Evolutionary conservation across 2,888 invertebrate genomes (phyloP).

Genomic region (Oasisia sp.): DNA sequence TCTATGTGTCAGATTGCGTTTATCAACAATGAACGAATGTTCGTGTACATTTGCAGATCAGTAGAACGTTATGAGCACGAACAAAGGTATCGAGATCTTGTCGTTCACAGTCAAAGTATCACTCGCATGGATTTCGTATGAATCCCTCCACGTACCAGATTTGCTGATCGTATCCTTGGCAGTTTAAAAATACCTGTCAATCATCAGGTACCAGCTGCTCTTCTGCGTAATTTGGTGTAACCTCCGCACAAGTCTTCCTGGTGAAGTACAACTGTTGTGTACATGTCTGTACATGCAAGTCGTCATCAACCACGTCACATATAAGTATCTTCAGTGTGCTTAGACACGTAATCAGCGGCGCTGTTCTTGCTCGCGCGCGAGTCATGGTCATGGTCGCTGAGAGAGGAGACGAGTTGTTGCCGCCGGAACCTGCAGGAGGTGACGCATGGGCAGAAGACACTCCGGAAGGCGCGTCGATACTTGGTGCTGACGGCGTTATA

Average conservation of each 20-base stretch:
- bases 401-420: conserved; percentile 10
- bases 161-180: not conserved
- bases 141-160: not conserved
- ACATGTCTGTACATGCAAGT: not conserved
- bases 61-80: not conserved
- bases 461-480: conserved; percentile 7
- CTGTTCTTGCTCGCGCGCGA: not conserved
- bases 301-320: not conserved
- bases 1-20: too few species aligned
- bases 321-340: not conserved
- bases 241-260: not conserved
- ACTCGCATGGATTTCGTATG: not conserved
- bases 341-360: not conserved
- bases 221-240: not conserved
- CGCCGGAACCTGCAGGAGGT: not conserved
- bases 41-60: not conserved
- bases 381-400: not conserved
- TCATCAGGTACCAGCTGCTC: not conserved
- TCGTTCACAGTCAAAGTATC: not conserved
- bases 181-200: not conserved
- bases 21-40: not conserved
- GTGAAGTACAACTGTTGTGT: not conserved
- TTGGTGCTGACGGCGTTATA: conserved; percentile 20
- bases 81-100: not conserved
- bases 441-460: conserved; percentile 21